Base-by-base conservation (phyloP, 1,140 invertebrate species). In the Bombus waltoni region DNA sequence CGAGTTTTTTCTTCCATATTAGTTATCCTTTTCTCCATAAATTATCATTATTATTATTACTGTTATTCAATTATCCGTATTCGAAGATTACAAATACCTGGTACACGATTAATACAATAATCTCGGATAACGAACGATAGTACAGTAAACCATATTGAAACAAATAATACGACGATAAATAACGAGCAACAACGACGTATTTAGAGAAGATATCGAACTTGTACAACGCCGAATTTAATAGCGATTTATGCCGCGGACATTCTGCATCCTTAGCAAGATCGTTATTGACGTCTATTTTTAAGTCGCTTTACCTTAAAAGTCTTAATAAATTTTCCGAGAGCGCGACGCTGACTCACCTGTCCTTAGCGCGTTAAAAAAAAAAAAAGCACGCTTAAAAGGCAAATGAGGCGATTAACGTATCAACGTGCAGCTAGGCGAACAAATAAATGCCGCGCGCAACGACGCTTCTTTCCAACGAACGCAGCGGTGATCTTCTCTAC, bases 261-360 rank as follows among this genome's bases (percentile, higher is more conserved):
- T 75, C 9, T 28, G 13, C 13, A 47, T 38, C 40, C n/a, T 70
- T 38, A 38, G 32, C 22, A 10, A 40, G 40, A 75, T 70, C 42
- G 72, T 82, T 74, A 78, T 83, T 83, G 82, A 83, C n/a, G 65
- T 83, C 82, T 83, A 78, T 83, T 83, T 83, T 83, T 70, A 70
- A 78, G 62, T 28, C 11, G 74, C 38, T 40, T 78, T 42, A 68
- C 74, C 82, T 78, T 83, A 83, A 78, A 78, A 78, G 82, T 57
- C 65, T 77, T 68, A 83, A 83, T 83, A 83, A 83, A 78, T 83
- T 83, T 83, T 70, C 82, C 76, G n/a, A 35, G 76, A 42, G 44
- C 53, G 65, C 47, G n/a, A 28, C 38, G 82, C 65, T 83, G 82
- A 83, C 75, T 83, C 82, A 83, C 38, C 47, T 78, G 82, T 83